Evolutionary conservation across 2,888 invertebrate genomes (phyloP).

Genomic region (Stictocephala bisonia): DNA sequence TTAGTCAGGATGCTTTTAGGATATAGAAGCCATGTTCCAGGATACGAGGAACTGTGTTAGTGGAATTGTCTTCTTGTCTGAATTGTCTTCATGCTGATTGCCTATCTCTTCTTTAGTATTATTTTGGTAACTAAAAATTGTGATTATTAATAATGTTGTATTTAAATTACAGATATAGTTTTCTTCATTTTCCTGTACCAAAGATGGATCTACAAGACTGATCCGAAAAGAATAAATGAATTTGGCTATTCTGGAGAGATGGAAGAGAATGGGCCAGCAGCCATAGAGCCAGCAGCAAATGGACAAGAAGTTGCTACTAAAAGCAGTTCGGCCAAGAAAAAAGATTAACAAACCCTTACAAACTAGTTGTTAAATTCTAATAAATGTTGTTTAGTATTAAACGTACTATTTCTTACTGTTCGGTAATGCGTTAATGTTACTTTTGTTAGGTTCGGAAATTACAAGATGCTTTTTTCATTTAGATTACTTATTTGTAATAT

Average conservation of each 20-base stretch:
- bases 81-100: no score
- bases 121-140: no score
- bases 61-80: no score
- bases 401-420: conserved; percentile 8
- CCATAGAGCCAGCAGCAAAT: conserved; percentile 17
- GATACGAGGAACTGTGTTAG: no score
- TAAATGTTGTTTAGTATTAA: conserved; percentile 29
- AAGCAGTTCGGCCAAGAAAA: conserved; percentile 54
- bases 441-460: no score
- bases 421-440: no score
- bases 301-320: conserved; percentile 44
- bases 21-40: no score
- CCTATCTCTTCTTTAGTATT: no score
- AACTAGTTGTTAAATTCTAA: conserved; percentile 21
- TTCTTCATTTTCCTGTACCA: conserved; percentile 99
- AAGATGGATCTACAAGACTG: conserved; percentile 98
- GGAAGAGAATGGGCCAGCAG: conserved; percentile 64
- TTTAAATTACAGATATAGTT: conserved; percentile 85
- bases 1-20: no score
- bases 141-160: no score
- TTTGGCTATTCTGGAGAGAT: conserved; percentile 98
- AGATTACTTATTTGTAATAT: no score
- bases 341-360: conserved; percentile 50
- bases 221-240: conserved; percentile 94
- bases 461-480: no score